phyloP scores from a whole-genome alignment of 2,888 invertebrate genomes.

The Biston betularia region DNA sequence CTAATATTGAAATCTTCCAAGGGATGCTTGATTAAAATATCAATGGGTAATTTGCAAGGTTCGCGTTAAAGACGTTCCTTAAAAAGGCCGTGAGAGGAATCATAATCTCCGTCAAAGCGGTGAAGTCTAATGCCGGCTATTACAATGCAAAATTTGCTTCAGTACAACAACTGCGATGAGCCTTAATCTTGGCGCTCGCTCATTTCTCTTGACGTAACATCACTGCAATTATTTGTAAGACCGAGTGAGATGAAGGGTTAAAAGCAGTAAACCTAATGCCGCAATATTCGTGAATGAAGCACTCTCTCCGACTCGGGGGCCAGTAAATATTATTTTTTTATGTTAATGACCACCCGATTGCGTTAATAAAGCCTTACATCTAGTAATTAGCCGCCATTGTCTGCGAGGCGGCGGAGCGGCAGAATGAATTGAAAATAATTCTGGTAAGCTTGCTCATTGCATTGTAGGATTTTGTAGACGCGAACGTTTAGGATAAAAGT shows the following conservation, averaged over 20 bases:
- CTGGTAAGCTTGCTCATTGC: constrained; percentile 58
- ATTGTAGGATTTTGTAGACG: constrained; percentile 50
- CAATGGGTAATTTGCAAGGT: constrained; percentile 76
- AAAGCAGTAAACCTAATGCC: constrained; percentile 76
- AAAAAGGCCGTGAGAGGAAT: constrained; percentile 60
- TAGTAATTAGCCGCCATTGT: constrained; percentile 82
- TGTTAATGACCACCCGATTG: constrained; percentile 84
- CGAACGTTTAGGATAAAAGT: constrained; percentile 26
- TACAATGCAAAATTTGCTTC: constrained; percentile 74
- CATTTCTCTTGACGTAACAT: constrained; percentile 77
- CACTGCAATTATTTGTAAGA: constrained; percentile 82
- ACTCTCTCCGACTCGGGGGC: constrained; percentile 66
- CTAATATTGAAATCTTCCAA: constrained; percentile 71
- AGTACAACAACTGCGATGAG: constrained; percentile 75
- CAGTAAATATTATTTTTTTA: constrained; percentile 86
- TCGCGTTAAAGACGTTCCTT: constrained; percentile 50
- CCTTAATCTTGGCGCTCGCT: constrained; percentile 78
- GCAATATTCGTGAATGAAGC: constrained; percentile 85
- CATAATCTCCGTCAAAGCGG: constrained; percentile 48
- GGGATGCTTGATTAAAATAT: constrained; percentile 80
- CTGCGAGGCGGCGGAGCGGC: constrained; percentile 71
- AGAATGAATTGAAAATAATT: constrained; percentile 71
- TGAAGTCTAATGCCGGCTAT: constrained; percentile 63
- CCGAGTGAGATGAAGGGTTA: constrained; percentile 80
- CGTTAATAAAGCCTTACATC: constrained; percentile 85